Conservation (phyloP, 1,140 invertebrate species). For the Wasmannia auropunctata region DNA sequence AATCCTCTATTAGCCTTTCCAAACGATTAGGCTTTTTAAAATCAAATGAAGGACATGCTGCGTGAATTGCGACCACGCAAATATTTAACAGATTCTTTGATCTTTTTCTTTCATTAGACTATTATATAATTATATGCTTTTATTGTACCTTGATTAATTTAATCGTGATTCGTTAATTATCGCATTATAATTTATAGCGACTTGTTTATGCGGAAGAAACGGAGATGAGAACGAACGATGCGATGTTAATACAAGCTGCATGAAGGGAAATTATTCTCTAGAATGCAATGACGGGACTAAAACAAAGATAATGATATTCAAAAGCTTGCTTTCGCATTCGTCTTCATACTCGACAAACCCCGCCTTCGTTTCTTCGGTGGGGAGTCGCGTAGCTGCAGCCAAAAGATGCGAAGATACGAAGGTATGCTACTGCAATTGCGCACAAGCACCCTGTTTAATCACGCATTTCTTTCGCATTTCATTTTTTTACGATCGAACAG, state of each 20-base stretch:
- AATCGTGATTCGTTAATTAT: neutral
- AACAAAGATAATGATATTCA: conserved; percentile 84
- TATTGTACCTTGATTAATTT: neutral
- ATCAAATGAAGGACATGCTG: neutral
- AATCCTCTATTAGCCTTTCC: neutral
- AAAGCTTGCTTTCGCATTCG: conserved; percentile 75
- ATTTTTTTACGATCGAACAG: neutral
- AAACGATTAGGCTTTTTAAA: neutral
- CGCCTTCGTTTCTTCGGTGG: conserved; percentile 38
- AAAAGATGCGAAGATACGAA: conserved; percentile 26
- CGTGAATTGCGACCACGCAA: neutral
- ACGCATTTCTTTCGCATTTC: neutral
- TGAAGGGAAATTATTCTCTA: conserved; percentile 48
- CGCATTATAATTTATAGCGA: neutral
- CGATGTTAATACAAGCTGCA: neutral
- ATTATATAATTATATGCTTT: neutral
- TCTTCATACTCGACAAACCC: conserved; percentile 75
- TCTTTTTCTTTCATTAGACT: neutral
- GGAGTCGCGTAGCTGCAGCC: conserved; percentile 6
- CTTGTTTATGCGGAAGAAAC: neutral
- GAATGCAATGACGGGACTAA: conserved; percentile 57
- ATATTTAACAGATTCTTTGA: neutral
- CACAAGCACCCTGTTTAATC: neutral
- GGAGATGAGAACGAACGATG: neutral
- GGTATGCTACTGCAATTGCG: conserved; percentile 33